A percentile compares a stretch with the other conserved stretches of the same genome.
phyloP scores from a whole-genome alignment of 53 echinoderm and acorn worm genomes.

The Actinopyga echinites region DNA sequence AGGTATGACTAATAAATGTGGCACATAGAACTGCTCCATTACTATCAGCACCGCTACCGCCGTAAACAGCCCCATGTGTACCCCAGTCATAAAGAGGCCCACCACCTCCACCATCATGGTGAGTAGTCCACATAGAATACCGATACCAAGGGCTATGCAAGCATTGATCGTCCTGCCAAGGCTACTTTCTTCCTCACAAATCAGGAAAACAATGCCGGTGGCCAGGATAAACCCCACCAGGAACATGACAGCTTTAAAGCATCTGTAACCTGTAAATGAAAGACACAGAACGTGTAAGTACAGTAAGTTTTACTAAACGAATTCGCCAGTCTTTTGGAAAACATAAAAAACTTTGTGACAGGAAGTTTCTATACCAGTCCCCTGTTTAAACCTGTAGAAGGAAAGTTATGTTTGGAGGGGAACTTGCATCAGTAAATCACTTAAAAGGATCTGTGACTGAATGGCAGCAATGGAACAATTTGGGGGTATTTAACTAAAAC shows the following conservation, averaged over 20 bases:
- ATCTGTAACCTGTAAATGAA: constrained; percentile 86
- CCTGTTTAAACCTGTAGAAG: too few relatives aligned
- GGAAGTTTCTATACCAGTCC: too few relatives aligned
- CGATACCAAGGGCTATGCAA: constrained; percentile 83
- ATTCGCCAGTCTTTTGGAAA: too few relatives aligned
- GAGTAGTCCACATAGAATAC: constrained; percentile 90
- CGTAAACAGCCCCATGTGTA: constrained; percentile 86
- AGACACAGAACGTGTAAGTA: too few relatives aligned
- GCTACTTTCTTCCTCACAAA: constrained; percentile 83
- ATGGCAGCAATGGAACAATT: too few relatives aligned
- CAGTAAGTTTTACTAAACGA: too few relatives aligned
- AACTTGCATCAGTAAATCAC: too few relatives aligned
- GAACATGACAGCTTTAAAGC: constrained; percentile 99
- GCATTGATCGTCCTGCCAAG: constrained; percentile 76
- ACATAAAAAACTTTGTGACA: too few relatives aligned
- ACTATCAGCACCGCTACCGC: constrained; percentile 68
- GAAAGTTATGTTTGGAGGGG: too few relatives aligned
- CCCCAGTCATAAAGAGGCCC: constrained; percentile 96
- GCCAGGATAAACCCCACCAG: constrained; percentile 93
- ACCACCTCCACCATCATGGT: constrained; percentile 89
- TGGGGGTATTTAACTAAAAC: too few relatives aligned
- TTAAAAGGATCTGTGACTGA: too few relatives aligned
- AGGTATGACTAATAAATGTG: constrained; percentile 55
- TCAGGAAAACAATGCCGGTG: constrained; percentile 74
- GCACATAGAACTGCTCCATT: constrained; percentile 75